Conservation (phyloP, 1,140 invertebrate species). For the Trichonephila clavata region DNA sequence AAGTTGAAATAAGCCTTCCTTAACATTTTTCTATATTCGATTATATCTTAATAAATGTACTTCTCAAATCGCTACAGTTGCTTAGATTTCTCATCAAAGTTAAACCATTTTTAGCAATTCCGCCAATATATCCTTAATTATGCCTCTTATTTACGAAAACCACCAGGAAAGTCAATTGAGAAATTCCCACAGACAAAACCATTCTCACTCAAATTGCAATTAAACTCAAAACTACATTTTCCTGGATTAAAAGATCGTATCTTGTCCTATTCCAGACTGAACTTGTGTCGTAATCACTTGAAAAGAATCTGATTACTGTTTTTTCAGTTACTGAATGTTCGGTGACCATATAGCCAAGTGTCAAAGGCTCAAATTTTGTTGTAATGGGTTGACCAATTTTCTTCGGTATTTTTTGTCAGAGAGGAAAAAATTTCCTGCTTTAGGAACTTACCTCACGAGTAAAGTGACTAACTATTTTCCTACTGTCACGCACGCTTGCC, state of each 20-base stretch:
- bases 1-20: too few relatives aligned
- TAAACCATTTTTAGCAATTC: too few relatives aligned
- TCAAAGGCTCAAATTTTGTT: constrained; percentile 13
- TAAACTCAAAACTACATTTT: constrained; percentile 8
- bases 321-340: background rate
- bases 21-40: too few relatives aligned
- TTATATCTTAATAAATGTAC: too few relatives aligned
- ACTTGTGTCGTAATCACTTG: background rate
- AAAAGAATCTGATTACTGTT: background rate
- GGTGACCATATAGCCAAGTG: background rate
- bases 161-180: background rate
- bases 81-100: too few relatives aligned
- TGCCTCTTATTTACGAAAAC: background rate
- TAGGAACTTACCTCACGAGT: background rate
- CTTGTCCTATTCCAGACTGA: background rate
- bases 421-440: background rate
- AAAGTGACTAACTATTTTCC: background rate
- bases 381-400: background rate
- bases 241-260: constrained; percentile 24
- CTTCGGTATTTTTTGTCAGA: constrained; percentile 9
- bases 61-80: too few relatives aligned
- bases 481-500: constrained; percentile 40
- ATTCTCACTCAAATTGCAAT: background rate
- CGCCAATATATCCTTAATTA: too few relatives aligned
- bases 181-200: background rate